A percentile compares a stretch with the other conserved stretches of the same genome.
Conservation (phyloP, 2,797 vertebrate species). For the Rhynchonycteris naso region DNA sequence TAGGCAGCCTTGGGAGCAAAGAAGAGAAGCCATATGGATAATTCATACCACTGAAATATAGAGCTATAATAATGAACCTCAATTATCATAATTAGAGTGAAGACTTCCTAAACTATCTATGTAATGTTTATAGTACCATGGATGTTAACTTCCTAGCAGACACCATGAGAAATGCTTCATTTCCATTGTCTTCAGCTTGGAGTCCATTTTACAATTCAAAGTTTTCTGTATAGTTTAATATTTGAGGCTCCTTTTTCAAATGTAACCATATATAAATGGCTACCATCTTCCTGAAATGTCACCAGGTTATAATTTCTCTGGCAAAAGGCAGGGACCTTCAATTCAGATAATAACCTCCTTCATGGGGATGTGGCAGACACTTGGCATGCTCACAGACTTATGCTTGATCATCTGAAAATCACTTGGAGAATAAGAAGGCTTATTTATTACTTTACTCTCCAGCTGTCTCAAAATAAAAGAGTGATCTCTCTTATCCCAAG, state of each 20-base stretch:
- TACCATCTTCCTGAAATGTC: not conserved
- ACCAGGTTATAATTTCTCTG: not conserved
- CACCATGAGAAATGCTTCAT: not conserved
- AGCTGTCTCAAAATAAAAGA: not conserved
- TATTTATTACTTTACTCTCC: not conserved
- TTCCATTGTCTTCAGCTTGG: conserved; percentile 29
- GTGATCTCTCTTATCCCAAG: not conserved
- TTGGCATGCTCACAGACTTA: not conserved
- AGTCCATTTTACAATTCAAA: conserved; percentile 17
- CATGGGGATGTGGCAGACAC: not conserved
- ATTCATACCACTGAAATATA: conserved; percentile 21
- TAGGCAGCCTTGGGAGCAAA: not conserved
- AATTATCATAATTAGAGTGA: conserved; percentile 39
- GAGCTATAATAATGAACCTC: conserved; percentile 48
- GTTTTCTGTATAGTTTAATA: not conserved
- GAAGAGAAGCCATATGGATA: not conserved
- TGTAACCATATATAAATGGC: not conserved
- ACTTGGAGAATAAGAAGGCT: not conserved
- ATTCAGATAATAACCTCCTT: not conserved
- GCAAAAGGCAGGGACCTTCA: not conserved
- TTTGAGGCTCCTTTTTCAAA: not conserved
- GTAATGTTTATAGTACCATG: not conserved
- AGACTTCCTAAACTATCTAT: conserved; percentile 24
- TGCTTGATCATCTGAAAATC: not conserved
- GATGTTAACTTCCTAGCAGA: conserved; percentile 2